phyloP scores from a whole-genome alignment of 30 jellyfish, hydroid and myxozoan genomes.

The Phacellophora camtschatica region DNA sequence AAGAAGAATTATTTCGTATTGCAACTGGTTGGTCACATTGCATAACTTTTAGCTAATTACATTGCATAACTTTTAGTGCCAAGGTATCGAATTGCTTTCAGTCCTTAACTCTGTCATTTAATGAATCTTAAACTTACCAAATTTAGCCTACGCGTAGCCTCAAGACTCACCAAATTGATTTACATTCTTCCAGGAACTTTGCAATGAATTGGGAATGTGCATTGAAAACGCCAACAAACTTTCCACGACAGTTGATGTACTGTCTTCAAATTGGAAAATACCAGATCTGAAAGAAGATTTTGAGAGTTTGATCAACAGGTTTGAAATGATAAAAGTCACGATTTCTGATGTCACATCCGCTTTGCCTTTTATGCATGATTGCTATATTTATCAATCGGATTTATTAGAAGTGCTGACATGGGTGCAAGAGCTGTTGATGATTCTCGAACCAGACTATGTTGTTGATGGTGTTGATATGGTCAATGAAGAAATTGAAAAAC shows the following conservation, averaged over 20 bases:
- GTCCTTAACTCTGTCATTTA: too few relatives aligned
- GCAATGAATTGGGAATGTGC: conserved; percentile 61
- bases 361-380: conserved; percentile 48
- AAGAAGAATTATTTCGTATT: too few relatives aligned
- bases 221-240: conserved; percentile 32
- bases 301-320: conserved; percentile 37
- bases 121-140: too few relatives aligned
- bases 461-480: conserved; percentile 58
- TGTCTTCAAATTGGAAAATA: conserved; percentile 76
- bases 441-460: conserved; percentile 40
- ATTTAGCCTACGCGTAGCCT: too few relatives aligned
- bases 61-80: too few relatives aligned
- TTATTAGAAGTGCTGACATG: conserved; percentile 79
- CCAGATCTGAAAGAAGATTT: conserved; percentile 75
- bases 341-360: conserved; percentile 32
- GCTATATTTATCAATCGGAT: conserved; percentile 34
- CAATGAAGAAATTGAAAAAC: conserved; percentile 47
- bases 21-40: too few relatives aligned
- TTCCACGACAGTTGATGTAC: conserved; percentile 40
- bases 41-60: too few relatives aligned
- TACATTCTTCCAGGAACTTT: conserved; percentile 46
- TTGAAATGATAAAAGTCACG: conserved; percentile 33
- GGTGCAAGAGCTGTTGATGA: conserved; percentile 67
- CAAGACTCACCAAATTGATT: too few relatives aligned
- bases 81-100: too few relatives aligned